Conservation (phyloP, 2,113 vertebrate species). For the Anser brachyrhynchus region DNA sequence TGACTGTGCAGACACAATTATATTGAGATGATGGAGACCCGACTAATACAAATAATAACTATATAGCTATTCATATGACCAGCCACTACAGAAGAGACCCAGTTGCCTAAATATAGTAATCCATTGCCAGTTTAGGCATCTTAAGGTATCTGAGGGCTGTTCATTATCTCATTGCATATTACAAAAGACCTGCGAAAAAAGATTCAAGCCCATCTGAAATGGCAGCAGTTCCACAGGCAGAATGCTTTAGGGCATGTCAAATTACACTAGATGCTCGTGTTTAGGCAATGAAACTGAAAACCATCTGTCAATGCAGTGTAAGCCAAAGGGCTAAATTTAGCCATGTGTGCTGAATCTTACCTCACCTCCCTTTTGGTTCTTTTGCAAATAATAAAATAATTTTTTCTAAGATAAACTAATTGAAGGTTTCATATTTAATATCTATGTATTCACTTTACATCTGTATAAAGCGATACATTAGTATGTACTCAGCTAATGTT, state of each 20-base stretch:
- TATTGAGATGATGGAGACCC: neutral
- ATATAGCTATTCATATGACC: neutral
- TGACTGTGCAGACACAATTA: neutral
- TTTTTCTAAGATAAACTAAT: neutral
- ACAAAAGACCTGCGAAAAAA: neutral
- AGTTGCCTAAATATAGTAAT: neutral
- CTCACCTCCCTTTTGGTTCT: neutral
- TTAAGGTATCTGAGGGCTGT: neutral
- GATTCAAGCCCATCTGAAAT: neutral
- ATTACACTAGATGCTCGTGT: neutral
- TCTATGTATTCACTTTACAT: neutral
- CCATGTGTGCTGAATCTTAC: neutral
- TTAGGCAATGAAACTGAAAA: neutral
- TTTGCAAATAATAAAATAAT: neutral
- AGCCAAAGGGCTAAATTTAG: neutral
- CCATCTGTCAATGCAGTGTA: neutral
- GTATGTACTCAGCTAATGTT: neutral
- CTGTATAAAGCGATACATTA: neutral
- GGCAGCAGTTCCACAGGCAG: neutral
- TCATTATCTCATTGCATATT: neutral
- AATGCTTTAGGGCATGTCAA: neutral
- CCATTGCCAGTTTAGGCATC: neutral
- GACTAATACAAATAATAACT: neutral
- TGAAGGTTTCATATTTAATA: neutral
- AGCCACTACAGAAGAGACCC: neutral